These are phyloP conservation scores for Corvus moneduloides DNA, from an alignment of 2,113 vertebrate genomes.

Conservation along the genomic window DNA sequence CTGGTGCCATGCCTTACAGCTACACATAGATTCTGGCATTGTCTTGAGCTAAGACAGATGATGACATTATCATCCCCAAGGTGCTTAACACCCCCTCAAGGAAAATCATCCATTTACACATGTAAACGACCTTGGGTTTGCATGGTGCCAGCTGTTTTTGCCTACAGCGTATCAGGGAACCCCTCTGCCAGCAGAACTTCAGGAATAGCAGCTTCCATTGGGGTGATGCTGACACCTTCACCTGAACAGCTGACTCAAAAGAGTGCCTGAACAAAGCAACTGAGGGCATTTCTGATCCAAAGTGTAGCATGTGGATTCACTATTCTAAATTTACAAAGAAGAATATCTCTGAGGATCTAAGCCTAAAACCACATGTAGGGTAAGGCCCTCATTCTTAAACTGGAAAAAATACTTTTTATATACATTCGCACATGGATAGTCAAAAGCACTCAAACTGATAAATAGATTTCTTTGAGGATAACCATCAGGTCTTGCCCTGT, in stretches of 20 bases:
- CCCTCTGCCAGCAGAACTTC: background rate
- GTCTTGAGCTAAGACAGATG: background rate
- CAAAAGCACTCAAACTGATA: background rate
- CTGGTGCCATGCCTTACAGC: background rate
- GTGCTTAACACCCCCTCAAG: background rate
- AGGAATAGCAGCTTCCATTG: background rate
- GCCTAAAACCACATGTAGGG: background rate
- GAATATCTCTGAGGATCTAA: background rate
- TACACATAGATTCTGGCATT: background rate
- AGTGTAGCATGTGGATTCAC: background rate
- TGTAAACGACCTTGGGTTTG: background rate
- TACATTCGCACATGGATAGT: background rate
- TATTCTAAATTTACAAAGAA: background rate
- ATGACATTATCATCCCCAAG: background rate
- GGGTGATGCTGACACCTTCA: background rate
- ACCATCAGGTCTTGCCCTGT: background rate
- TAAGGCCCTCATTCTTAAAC: accelerated
- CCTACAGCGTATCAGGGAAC: accelerated
- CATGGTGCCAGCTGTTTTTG: background rate
- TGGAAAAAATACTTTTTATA: background rate
- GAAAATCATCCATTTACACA: background rate
- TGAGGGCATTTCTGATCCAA: background rate
- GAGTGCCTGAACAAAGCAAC: background rate
- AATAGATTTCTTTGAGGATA: background rate
- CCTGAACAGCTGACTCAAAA: background rate